Evolutionary conservation across 2,113 vertebrate species (phyloP).

Genomic region (Pelvicachromis taeniatus): DNA sequence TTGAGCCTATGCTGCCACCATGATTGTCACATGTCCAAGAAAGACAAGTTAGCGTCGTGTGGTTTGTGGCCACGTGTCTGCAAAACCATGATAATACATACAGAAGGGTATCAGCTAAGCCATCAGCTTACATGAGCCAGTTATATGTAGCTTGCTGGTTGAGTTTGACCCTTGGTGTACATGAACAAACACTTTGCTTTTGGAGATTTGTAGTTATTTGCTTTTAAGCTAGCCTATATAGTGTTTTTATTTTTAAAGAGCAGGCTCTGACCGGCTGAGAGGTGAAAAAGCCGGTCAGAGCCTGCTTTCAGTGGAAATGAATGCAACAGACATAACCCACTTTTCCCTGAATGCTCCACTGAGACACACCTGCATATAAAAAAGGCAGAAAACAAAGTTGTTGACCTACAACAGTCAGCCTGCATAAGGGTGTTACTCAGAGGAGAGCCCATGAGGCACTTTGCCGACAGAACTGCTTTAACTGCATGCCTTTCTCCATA

Average conservation of each 20-base stretch:
- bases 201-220: not conserved
- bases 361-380: slow-evolving; percentile 19
- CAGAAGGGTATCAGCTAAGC: not conserved
- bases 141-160: not conserved
- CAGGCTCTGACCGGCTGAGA: not conserved
- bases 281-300: not conserved
- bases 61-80: not conserved
- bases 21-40: not conserved
- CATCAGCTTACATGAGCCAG: not conserved
- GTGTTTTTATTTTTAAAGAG: not conserved
- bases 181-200: not conserved
- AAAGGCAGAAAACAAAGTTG: slow-evolving; percentile 10
- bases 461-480: not conserved
- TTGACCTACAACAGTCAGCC: slow-evolving; percentile 38
- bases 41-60: not conserved
- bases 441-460: not conserved
- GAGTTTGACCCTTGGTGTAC: not conserved
- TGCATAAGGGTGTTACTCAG: slow-evolving; percentile 2
- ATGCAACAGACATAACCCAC: not conserved
- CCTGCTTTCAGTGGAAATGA: not conserved
- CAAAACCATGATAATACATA: not conserved
- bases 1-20: not conserved
- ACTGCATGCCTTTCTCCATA: not conserved
- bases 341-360: not conserved
- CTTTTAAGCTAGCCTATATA: not conserved